These are phyloP conservation scores for Drosophila lowei DNA, from an alignment of 1,140 invertebrate species.

Conservation along the genomic window DNA sequence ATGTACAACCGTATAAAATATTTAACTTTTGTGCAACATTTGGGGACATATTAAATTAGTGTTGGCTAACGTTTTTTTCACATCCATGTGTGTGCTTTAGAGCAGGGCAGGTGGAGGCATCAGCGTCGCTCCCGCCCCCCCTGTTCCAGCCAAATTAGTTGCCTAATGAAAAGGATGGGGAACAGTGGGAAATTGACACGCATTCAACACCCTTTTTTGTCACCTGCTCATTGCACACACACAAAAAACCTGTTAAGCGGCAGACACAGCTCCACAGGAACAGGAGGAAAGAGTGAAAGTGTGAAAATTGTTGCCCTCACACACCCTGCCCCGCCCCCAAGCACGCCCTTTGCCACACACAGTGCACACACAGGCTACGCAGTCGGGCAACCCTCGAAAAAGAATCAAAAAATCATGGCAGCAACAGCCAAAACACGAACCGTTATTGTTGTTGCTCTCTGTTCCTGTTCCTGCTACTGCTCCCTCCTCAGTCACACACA, in stretches of 20 bases:
- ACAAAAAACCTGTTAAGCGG: conserved; percentile 69
- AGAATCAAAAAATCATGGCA: conserved; percentile 77
- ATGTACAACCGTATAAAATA: conserved; percentile 60
- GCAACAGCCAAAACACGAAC: conserved; percentile 57
- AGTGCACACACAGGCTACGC: conserved; percentile 26
- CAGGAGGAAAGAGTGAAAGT: conserved; percentile 68
- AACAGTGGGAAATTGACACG: background rate
- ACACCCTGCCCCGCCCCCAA: conserved; percentile 1
- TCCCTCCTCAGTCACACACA: background rate
- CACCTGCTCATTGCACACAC: conserved; percentile 1
- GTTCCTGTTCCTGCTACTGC: no score
- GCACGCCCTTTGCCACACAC: conserved; percentile 6
- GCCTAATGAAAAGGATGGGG: conserved; percentile 19
- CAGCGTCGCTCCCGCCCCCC: no score
- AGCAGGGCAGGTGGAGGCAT: conserved; percentile 26
- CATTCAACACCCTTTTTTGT: conserved; percentile 28
- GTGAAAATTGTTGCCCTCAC: conserved; percentile 61
- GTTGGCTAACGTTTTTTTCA: conserved; percentile 51
- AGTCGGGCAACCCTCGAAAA: conserved; percentile 44
- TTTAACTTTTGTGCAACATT: conserved; percentile 69
- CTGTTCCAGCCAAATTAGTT: conserved; percentile 20
- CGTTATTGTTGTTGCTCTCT: conserved; percentile 33
- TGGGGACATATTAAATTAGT: conserved; percentile 68
- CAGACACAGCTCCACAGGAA: conserved; percentile 23
- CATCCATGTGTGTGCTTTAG: conserved; percentile 9